Evolutionary conservation across 2,888 invertebrate species (phyloP).

Genomic region (Perizoma affinitatum): DNA sequence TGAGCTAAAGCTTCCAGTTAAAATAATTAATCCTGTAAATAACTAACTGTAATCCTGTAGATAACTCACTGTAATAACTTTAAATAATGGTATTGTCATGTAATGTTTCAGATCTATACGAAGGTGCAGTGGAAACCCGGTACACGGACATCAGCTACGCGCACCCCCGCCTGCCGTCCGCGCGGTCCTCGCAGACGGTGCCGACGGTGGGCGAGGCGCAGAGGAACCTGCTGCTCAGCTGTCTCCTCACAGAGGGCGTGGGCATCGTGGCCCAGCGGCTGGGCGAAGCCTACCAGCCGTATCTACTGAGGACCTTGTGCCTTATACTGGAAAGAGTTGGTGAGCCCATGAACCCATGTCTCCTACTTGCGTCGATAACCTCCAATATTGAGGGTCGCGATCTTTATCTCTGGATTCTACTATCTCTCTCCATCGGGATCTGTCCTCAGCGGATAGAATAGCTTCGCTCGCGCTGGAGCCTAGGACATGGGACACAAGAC

Average conservation of each 20-base stretch:
- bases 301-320: constrained; percentile 87
- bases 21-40: too few relatives aligned
- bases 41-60: too few relatives aligned
- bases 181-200: constrained; percentile 43
- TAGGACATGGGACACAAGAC: too few relatives aligned
- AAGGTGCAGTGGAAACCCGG: constrained; percentile 68
- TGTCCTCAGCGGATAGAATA: too few relatives aligned
- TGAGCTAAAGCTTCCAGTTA: too few relatives aligned
- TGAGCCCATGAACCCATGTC: constrained; percentile 52
- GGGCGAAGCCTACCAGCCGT: constrained; percentile 80
- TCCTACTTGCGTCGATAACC: too few relatives aligned
- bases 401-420: too few relatives aligned
- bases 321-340: constrained; percentile 89
- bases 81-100: too few relatives aligned
- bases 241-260: constrained; percentile 88
- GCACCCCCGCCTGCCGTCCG: constrained; percentile 35
- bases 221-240: constrained; percentile 86
- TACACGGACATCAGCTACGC: constrained; percentile 71
- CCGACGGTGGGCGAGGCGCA: constrained; percentile 75
- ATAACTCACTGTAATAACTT: too few relatives aligned
- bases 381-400: too few relatives aligned
- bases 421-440: too few relatives aligned
- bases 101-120: constrained; percentile 63
- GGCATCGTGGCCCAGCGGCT: constrained; percentile 85
- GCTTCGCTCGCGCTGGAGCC: too few relatives aligned